phyloP scores from a whole-genome alignment of 2,888 invertebrate genomes.

The Torymus texanus region DNA sequence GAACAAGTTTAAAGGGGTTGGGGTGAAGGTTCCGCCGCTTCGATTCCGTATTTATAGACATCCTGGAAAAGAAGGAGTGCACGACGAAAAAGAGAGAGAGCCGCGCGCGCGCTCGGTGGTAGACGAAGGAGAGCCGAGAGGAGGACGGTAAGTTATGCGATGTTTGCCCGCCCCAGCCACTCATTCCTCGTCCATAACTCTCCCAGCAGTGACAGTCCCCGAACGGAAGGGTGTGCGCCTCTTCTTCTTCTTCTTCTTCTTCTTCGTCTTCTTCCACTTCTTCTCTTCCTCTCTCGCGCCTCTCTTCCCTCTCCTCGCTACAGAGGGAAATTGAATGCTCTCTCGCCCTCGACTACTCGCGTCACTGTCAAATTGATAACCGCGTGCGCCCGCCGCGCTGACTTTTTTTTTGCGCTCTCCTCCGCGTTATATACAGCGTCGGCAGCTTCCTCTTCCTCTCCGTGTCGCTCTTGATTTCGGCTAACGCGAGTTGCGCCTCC shows the following conservation, averaged over 20 bases:
- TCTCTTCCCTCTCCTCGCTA: conserved; percentile 29
- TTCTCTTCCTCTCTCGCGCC: conserved; percentile 47
- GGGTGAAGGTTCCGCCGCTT: conserved; percentile 41
- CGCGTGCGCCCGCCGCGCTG: conserved; percentile 51
- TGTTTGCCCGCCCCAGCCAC: conserved; percentile 74
- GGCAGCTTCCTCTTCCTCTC: conserved; percentile 27
- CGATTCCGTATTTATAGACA: conserved; percentile 69
- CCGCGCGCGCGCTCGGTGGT: not conserved
- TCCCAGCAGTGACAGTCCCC: conserved; percentile 70
- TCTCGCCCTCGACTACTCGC: conserved; percentile 57
- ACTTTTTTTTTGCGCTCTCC: conserved; percentile 28
- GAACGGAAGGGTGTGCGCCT: conserved; percentile 72
- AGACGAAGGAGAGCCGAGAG: not conserved
- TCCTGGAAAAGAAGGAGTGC: conserved; percentile 68
- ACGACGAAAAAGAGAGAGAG: conserved; percentile 45
- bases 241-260: conserved; percentile 55
- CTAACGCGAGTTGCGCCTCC: not conserved
- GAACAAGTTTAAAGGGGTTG: not conserved
- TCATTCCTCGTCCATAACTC: conserved; percentile 74
- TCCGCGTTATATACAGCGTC: conserved; percentile 38
- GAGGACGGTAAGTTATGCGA: conserved; percentile 71
- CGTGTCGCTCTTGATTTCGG: conserved; percentile 45
- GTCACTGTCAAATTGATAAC: conserved; percentile 73
- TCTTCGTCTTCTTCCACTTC: conserved; percentile 48
- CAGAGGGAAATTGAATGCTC: conserved; percentile 55